Conservation (phyloP, 2,797 vertebrate species). For the Takifugu ocellatus region DNA sequence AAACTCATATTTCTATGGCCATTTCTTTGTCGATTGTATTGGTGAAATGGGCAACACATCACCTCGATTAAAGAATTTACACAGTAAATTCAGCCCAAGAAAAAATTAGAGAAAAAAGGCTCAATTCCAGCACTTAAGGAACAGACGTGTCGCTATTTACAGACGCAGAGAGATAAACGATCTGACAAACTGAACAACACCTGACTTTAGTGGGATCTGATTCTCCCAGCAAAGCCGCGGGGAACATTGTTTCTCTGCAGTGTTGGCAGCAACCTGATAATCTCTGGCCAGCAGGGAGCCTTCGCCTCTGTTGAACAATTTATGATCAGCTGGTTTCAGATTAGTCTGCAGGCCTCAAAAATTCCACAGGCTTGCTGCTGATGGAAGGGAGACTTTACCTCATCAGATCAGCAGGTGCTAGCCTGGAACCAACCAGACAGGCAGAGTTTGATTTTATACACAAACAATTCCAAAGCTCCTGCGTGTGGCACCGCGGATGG, state of each 20-base stretch:
- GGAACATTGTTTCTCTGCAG: slow-evolving; percentile 47
- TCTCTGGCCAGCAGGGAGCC: slow-evolving; percentile 48
- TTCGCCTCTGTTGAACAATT: slow-evolving; percentile 56
- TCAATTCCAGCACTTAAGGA: slow-evolving; percentile 3
- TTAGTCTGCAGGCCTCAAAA: slow-evolving; percentile 55
- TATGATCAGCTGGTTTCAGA: slow-evolving; percentile 62
- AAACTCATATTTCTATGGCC: background rate
- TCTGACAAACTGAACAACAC: slow-evolving; percentile 8
- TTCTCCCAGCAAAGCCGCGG: slow-evolving; percentile 39
- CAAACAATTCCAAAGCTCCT: slow-evolving; percentile 10
- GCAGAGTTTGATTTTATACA: slow-evolving; percentile 12
- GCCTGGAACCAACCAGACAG: slow-evolving; percentile 43
- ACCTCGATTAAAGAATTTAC: too few relatives aligned
- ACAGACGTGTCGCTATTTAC: slow-evolving; percentile 12
- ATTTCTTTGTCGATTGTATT: background rate
- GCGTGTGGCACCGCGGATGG: too few relatives aligned
- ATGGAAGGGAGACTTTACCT: slow-evolving; percentile 48
- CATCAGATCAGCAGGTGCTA: slow-evolving; percentile 69
- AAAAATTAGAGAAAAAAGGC: background rate
- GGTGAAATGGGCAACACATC: too few relatives aligned
- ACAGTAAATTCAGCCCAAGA: too few relatives aligned
- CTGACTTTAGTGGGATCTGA: slow-evolving; percentile 13
- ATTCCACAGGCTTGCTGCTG: slow-evolving; percentile 50
- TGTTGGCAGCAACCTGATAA: slow-evolving; percentile 47
- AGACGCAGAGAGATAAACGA: slow-evolving; percentile 9